Evolutionary conservation across 2,888 invertebrate species (phyloP).

Genomic region (Campopleginae sp.): DNA sequence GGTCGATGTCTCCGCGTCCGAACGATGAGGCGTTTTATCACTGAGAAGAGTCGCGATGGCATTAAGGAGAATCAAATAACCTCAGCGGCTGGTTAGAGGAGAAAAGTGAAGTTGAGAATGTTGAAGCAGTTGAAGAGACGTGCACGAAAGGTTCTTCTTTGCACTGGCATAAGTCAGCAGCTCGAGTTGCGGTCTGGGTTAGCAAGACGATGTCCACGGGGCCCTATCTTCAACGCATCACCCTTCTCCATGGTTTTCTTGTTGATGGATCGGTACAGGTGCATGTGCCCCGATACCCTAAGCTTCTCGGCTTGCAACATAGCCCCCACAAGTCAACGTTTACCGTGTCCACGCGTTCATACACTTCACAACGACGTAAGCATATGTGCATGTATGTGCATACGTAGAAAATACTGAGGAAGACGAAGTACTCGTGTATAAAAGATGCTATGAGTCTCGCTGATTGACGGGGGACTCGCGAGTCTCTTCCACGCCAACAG

Average conservation of each 20-base stretch:
- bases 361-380: not conserved
- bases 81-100: conserved; percentile 60
- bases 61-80: conserved; percentile 75
- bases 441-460: conserved; percentile 61
- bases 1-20: not conserved
- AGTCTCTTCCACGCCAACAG: conserved; percentile 55
- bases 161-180: conserved; percentile 26
- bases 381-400: not conserved
- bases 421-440: conserved; percentile 34
- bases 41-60: not conserved
- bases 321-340: conserved; percentile 69
- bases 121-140: conserved; percentile 15
- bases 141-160: conserved; percentile 22
- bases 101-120: conserved; percentile 21
- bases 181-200: conserved; percentile 28
- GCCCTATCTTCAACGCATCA: conserved; percentile 76
- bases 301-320: conserved; percentile 63
- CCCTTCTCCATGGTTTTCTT: conserved; percentile 70
- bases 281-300: conserved; percentile 75
- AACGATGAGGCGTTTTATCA: conserved; percentile 34
- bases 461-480: conserved; percentile 59
- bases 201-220: conserved; percentile 70
- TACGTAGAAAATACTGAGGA: conserved; percentile 37
- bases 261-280: conserved; percentile 81
- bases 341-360: conserved; percentile 58